These are phyloP conservation scores for Solea solea DNA, from an alignment of 2,113 vertebrate species.

Conservation along the genomic window DNA sequence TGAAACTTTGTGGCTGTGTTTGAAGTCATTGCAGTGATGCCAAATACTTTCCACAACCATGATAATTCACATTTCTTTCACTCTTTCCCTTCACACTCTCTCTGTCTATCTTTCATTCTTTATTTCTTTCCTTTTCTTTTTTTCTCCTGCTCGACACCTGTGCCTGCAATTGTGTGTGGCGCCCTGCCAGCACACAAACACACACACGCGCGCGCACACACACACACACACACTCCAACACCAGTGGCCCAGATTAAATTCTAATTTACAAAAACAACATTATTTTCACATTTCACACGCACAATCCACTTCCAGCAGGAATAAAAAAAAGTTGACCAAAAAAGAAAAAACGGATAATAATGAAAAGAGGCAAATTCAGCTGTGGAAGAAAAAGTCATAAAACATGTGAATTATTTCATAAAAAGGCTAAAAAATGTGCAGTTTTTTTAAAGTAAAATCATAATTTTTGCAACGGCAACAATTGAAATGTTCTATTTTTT, in stretches of 20 bases:
- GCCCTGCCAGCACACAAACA: constrained; percentile 61
- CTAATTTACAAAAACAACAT: constrained; percentile 61
- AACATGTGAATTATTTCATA: too few species aligned
- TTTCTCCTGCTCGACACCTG: constrained; percentile 68
- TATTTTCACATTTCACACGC: constrained; percentile 41
- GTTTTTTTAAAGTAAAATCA: too few species aligned
- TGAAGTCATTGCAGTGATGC: constrained; percentile 37
- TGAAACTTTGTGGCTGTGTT: constrained; percentile 50
- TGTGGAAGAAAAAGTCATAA: too few species aligned
- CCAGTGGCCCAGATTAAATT: constrained; percentile 62
- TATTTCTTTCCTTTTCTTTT: constrained; percentile 11
- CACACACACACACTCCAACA: constrained; percentile 57
- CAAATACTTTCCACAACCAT: constrained; percentile 43
- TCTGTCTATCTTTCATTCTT: constrained; percentile 39
- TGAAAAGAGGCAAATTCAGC: too few species aligned
- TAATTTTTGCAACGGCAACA: too few species aligned
- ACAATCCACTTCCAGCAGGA: background rate
- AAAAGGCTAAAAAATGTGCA: too few species aligned
- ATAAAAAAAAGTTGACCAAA: constrained; percentile 36
- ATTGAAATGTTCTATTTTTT: too few species aligned
- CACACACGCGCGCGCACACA: constrained; percentile 44
- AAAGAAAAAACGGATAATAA: background rate
- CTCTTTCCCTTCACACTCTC: too few species aligned
- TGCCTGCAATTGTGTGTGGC: constrained; percentile 64
- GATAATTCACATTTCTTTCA: constrained; percentile 49